Percentiles rank a stretch among this genome's conserved stretches.
These are phyloP conservation scores for Esox masquinongy DNA, from an alignment of 2,797 vertebrate species.

Conservation along the genomic window DNA sequence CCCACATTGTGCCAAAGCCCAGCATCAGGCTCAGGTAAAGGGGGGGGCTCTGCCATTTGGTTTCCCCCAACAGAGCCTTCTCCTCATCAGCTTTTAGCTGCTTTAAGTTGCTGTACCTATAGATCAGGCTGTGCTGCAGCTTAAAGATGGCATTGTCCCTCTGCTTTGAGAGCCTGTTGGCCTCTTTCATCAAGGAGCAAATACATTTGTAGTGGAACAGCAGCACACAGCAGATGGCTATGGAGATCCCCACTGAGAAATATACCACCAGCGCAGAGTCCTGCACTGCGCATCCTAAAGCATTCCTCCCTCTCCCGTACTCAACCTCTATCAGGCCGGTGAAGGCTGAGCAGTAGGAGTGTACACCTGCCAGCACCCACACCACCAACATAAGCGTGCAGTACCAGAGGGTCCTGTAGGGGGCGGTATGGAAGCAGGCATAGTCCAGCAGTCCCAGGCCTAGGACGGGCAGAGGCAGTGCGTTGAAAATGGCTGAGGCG, in stretches of 20 bases:
- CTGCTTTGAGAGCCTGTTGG: slow-evolving; percentile 30
- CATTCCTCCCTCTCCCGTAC: background rate
- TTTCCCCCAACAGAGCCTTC: background rate
- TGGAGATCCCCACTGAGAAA: slow-evolving; percentile 37
- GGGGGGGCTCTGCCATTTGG: slow-evolving; percentile 20
- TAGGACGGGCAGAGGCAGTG: slow-evolving; percentile 65
- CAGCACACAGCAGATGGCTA: slow-evolving; percentile 22
- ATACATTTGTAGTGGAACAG: slow-evolving; percentile 53
- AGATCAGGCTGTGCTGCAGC: slow-evolving; percentile 40
- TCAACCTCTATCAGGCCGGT: slow-evolving; percentile 19
- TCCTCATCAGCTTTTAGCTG: slow-evolving; percentile 5
- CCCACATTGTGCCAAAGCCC: slow-evolving; percentile 64
- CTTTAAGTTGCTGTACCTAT: background rate
- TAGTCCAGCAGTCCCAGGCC: slow-evolving; percentile 62
- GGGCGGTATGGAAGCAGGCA: background rate
- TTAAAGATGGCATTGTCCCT: slow-evolving; percentile 15
- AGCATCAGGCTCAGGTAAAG: slow-evolving; percentile 63
- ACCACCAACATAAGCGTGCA: slow-evolving; percentile 39
- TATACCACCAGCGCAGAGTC: slow-evolving; percentile 37
- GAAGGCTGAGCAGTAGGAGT: slow-evolving; percentile 29
- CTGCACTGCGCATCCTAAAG: slow-evolving; percentile 55
- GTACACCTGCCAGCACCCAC: slow-evolving; percentile 53
- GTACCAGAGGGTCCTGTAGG: slow-evolving; percentile 41
- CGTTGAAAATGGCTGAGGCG: slow-evolving; percentile 49
- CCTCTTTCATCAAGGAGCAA: slow-evolving; percentile 50